phyloP scores from a whole-genome alignment of 2,888 invertebrate species.

The Spodoptera littoralis region DNA sequence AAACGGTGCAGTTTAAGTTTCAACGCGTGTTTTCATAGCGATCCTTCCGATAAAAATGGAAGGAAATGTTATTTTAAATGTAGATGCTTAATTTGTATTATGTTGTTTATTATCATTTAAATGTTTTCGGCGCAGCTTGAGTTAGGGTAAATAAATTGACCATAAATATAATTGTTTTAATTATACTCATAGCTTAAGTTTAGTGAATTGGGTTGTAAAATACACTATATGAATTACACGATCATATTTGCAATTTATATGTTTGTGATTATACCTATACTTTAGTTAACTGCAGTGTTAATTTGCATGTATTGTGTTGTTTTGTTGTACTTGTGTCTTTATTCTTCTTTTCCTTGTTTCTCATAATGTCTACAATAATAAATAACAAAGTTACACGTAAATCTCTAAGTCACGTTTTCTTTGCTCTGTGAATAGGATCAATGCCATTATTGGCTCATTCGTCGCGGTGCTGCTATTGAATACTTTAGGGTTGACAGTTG shows the following conservation, averaged over 20 bases:
- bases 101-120: neutral
- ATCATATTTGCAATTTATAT: constrained; percentile 6
- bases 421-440: constrained; percentile 62
- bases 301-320: constrained; percentile 5
- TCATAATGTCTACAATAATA: constrained; percentile 28
- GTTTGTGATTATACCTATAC: neutral
- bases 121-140: neutral
- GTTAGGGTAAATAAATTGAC: neutral
- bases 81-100: constrained; percentile 14
- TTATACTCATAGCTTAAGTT: no score
- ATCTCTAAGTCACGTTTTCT: constrained; percentile 66
- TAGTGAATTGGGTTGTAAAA: neutral
- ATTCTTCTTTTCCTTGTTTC: constrained; percentile 15
- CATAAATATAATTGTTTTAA: no score
- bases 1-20: constrained; percentile 55
- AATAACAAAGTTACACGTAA: constrained; percentile 49
- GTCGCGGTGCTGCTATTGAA: constrained; percentile 48
- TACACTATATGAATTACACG: neutral
- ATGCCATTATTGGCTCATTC: constrained; percentile 58
- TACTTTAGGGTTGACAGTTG: constrained; percentile 38
- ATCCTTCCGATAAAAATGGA: constrained; percentile 36
- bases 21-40: constrained; percentile 50
- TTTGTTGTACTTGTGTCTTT: neutral
- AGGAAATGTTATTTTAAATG: constrained; percentile 11
- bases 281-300: neutral